These are phyloP conservation scores for Drosophila orosa DNA, from an alignment of 1,140 invertebrate species.

Conservation along the genomic window DNA sequence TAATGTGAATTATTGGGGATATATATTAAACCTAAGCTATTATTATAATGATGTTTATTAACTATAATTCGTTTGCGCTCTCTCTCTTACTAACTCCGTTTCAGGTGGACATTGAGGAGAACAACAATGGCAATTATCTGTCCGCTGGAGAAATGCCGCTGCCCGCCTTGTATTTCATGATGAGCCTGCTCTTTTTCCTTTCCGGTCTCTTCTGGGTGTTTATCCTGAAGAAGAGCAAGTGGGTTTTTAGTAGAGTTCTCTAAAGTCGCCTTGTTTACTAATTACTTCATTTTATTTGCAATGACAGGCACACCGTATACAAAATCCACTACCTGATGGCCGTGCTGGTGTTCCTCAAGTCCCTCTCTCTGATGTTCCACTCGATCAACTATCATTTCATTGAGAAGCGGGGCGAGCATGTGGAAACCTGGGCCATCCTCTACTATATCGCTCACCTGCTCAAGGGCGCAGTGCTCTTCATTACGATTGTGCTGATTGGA, in stretches of 20 bases:
- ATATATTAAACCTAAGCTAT: neutral
- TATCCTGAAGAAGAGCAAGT: slow-evolving; percentile 93
- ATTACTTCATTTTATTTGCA: neutral
- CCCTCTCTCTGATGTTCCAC: slow-evolving; percentile 96
- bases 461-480: slow-evolving; percentile 97
- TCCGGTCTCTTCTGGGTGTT: slow-evolving; percentile 96
- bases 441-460: slow-evolving; percentile 98
- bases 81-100: neutral
- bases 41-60: neutral
- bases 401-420: slow-evolving; percentile 95
- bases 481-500: slow-evolving; percentile 98
- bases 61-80: neutral
- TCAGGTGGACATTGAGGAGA: slow-evolving; percentile 93
- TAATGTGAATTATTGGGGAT: no score
- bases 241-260: slow-evolving; percentile 22
- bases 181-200: slow-evolving; percentile 95
- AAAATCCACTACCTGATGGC: slow-evolving; percentile 99
- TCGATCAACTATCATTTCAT: slow-evolving; percentile 99
- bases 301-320: slow-evolving; percentile 91
- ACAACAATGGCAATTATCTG: slow-evolving; percentile 94
- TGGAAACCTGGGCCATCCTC: slow-evolving; percentile 98
- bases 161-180: slow-evolving; percentile 95
- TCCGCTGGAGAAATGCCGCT: slow-evolving; percentile 99
- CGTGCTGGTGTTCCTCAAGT: slow-evolving; percentile 95
- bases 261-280: neutral